Base-by-base conservation (phyloP, 2,797 vertebrate species). In the Rhabdomys pumilio region DNA sequence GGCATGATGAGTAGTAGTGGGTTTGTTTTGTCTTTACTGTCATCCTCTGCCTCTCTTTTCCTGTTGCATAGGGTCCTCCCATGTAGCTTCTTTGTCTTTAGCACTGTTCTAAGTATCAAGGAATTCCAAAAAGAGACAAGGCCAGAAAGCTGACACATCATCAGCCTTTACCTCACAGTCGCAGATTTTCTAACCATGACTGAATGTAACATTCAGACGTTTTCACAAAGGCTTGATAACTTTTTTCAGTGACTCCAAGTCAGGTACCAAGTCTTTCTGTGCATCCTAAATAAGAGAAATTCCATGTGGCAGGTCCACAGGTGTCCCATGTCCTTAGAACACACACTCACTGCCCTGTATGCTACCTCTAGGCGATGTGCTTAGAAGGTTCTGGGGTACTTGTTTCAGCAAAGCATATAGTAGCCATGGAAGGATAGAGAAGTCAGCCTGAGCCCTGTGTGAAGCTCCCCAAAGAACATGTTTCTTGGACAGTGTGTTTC, bases 331-430 rank as follows among this genome's bases (percentile, higher is more conserved):
- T 57, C 44, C 57, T 9, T 31, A 55, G 5, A 77, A 79, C 19
- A 19, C 10, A 29, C 7, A 19, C 41, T 50, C 4, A 3, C 24
- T 2, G 0, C 7, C 22, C 34, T n/a, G 12, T 0, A 2, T 31
- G 31, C 75, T 44, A 26, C 7, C 8, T 19, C 72, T 61, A 31
- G n/a, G 22, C 34, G 13, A 50, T 26, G 11, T 29, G 3, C 12
- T 76, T n/a, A 19, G 67, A 77, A 94, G 3, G 44, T 34, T n/a
- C n/a, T 14, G 6, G 2, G 10, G 38, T 44, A 1, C 38, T 61
- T 61, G 41, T 24, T 61, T 89, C 29, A 20, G 17, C 24, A 89
- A 26, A 34, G 17, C 29, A 34, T 24, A 19, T 38, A 76, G 15
- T 9, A 22, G 2, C 44, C 0, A 2, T 31, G 3, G 10, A 73